A percentile compares a stretch with the other conserved stretches of the same genome.
Conservation (phyloP, 2,888 invertebrate genomes). For the Epicampocera succincta region DNA sequence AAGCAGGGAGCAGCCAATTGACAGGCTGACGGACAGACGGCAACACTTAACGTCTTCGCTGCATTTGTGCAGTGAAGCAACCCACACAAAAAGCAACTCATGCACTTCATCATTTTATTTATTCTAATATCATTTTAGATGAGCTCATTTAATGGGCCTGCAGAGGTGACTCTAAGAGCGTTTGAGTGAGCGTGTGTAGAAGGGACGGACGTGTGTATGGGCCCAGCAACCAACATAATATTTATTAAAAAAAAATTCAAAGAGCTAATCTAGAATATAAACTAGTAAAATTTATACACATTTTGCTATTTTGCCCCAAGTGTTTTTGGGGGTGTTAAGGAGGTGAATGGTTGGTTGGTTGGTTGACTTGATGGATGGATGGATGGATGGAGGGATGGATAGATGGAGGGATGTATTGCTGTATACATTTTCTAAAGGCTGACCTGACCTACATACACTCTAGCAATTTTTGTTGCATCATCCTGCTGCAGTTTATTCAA, state of each 20-base stretch:
- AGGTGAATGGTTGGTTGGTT: neutral
- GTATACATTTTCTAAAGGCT: constrained; percentile 37
- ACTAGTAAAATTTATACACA: constrained; percentile 17
- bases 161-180: neutral
- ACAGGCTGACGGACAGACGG: constrained; percentile 9
- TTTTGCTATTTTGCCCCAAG: constrained; percentile 7
- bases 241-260: constrained; percentile 51
- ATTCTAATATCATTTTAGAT: constrained; percentile 43
- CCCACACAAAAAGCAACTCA: constrained; percentile 11
- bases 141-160: constrained; percentile 19
- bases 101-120: constrained; percentile 39
- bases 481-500: constrained; percentile 45
- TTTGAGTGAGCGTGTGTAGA: neutral
- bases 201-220: neutral
- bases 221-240: constrained; percentile 30
- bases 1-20: constrained; percentile 2
- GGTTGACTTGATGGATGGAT: neutral
- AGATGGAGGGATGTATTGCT: neutral
- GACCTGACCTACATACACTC: constrained; percentile 46
- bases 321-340: neutral
- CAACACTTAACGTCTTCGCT: neutral
- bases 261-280: constrained; percentile 42
- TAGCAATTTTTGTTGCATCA: constrained; percentile 34
- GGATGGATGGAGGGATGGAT: constrained; percentile 4
- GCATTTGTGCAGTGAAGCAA: constrained; percentile 3